A percentile compares a stretch with the other conserved stretches of the same genome.
Evolutionary conservation across 1,140 invertebrate genomes (phyloP).

Genomic region (Medauroidea extradentata): DNA sequence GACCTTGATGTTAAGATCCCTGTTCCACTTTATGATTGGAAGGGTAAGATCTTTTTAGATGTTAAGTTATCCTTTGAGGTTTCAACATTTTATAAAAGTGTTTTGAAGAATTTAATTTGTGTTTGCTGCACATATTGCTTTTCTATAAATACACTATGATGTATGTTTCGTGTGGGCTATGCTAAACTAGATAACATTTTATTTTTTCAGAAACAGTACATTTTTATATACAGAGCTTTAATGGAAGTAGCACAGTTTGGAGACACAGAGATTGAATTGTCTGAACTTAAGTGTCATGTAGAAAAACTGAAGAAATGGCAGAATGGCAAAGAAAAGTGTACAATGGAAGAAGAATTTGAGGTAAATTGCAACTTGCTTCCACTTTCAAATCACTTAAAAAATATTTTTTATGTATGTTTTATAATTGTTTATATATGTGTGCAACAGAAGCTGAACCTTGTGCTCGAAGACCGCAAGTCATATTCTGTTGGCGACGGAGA

Average conservation of each 20-base stretch:
- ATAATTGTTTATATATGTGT: slow-evolving; percentile 23
- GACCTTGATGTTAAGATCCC: too few species aligned
- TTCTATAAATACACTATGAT: too few species aligned
- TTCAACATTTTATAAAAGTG: too few species aligned
- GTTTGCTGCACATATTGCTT: too few species aligned
- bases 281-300: slow-evolving; percentile 61
- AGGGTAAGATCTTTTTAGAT: too few species aligned
- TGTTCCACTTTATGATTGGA: too few species aligned
- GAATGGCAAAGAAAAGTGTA: slow-evolving; percentile 56
- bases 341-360: slow-evolving; percentile 82
- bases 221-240: slow-evolving; percentile 92
- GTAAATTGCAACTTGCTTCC: slow-evolving; percentile 43
- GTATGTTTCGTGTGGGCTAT: too few species aligned
- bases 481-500: slow-evolving; percentile 74
- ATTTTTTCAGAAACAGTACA: slow-evolving; percentile 84
- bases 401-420: slow-evolving; percentile 5
- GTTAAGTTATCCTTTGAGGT: too few species aligned
- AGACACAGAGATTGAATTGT: slow-evolving; percentile 79
- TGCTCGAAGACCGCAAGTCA: slow-evolving; percentile 76
- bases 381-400: background rate
- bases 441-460: slow-evolving; percentile 69
- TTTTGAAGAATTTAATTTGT: too few species aligned
- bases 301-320: slow-evolving; percentile 66
- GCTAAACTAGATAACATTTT: background rate
- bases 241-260: slow-evolving; percentile 92